Evolutionary conservation across 2,797 vertebrate genomes (phyloP).

Genomic region (Macropodus opercularis): DNA sequence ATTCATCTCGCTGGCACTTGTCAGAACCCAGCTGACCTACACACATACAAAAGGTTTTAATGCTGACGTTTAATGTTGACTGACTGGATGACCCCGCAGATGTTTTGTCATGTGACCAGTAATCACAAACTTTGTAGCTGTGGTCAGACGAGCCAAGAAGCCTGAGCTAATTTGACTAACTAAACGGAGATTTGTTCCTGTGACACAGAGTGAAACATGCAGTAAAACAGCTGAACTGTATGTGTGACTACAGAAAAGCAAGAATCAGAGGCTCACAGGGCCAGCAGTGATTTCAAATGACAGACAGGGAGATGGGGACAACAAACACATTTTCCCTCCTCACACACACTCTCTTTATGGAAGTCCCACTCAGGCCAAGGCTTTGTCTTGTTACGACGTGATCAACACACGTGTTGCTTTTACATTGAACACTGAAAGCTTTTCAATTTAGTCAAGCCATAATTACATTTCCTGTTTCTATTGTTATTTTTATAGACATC

Average conservation of each 20-base stretch:
- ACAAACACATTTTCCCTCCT: constrained; percentile 58
- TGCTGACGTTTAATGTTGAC: no score
- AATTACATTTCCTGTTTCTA: constrained; percentile 59
- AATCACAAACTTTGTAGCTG: no score
- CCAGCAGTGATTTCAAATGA: constrained; percentile 75
- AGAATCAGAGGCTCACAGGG: constrained; percentile 27
- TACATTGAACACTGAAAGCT: constrained; percentile 37
- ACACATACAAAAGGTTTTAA: constrained; percentile 63
- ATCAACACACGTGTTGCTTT: constrained; percentile 54
- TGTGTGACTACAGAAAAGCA: no score
- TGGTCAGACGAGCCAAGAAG: no score
- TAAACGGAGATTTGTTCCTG: no score
- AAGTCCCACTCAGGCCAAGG: constrained; percentile 13
- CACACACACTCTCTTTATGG: constrained; percentile 3
- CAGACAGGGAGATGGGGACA: constrained; percentile 62
- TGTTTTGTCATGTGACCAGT: constrained; percentile 43
- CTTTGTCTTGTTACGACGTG: constrained; percentile 49
- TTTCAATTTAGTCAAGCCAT: constrained; percentile 59
- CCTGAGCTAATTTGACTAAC: no score
- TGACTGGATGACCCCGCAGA: constrained; percentile 49
- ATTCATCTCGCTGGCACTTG: constrained; percentile 66
- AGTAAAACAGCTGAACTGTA: constrained; percentile 1
- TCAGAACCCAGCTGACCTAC: constrained; percentile 57
- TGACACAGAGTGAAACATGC: no score
- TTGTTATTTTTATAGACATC: constrained; percentile 21